Evolutionary conservation across 1,140 invertebrate genomes (phyloP).

Genomic region (Thalassaphorura encarpata): DNA sequence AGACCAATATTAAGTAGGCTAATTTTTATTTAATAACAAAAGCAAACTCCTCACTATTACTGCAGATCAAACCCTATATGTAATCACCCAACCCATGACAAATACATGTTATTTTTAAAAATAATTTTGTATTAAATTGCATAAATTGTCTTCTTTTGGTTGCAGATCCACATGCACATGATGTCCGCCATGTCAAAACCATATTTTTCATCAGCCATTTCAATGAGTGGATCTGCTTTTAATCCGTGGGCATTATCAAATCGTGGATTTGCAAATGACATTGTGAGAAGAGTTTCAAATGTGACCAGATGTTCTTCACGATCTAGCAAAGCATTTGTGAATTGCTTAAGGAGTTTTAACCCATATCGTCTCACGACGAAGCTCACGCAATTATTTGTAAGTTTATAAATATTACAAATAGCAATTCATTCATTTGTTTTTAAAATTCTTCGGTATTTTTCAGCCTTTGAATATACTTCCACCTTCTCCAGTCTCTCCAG

Average conservation of each 20-base stretch:
- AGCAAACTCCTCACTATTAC: too few species aligned
- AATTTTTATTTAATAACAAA: too few species aligned
- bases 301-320: background rate
- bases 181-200: background rate
- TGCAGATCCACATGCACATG: slow-evolving; percentile 1
- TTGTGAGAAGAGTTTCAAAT: background rate
- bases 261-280: background rate
- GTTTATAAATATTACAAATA: too few species aligned
- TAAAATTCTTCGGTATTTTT: too few species aligned
- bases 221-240: background rate
- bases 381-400: too few species aligned
- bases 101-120: too few species aligned
- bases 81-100: background rate
- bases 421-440: too few species aligned
- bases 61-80: too few species aligned
- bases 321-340: background rate
- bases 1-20: too few species aligned
- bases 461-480: background rate
- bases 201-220: background rate
- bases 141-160: too few species aligned
- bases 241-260: background rate
- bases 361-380: background rate
- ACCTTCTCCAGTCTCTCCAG: background rate
- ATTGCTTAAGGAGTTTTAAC: background rate
- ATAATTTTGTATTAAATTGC: too few species aligned